These are phyloP conservation scores for Pithys albifrons DNA, from an alignment of 2,113 vertebrate species.

Conservation along the genomic window DNA sequence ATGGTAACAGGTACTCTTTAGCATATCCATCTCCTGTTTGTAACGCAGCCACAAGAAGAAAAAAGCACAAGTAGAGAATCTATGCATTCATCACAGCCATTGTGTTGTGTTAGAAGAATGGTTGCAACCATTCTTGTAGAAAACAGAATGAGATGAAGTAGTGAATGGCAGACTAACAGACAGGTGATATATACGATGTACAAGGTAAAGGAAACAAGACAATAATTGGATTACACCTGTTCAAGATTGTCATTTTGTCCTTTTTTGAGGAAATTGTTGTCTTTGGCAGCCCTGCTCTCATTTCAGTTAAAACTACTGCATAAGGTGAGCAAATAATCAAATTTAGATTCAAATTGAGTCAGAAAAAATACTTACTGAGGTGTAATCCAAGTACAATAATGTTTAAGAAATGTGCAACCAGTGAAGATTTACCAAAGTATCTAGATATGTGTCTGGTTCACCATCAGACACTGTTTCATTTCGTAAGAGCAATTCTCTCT, in stretches of 20 bases:
- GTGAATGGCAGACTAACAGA: slow-evolving; percentile 77
- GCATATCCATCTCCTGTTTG: slow-evolving; percentile 98
- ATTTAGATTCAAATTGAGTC: neutral
- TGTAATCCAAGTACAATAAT: slow-evolving; percentile 86
- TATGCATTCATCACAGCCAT: slow-evolving; percentile 96
- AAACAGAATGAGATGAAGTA: slow-evolving; percentile 80
- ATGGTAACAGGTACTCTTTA: slow-evolving; percentile 99
- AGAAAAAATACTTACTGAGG: slow-evolving; percentile 36
- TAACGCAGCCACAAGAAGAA: slow-evolving; percentile 95
- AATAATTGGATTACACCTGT: slow-evolving; percentile 82
- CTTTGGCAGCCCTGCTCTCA: neutral
- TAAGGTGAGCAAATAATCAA: neutral
- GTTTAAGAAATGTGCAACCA: slow-evolving; percentile 75
- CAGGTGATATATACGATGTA: slow-evolving; percentile 69
- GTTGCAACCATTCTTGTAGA: slow-evolving; percentile 83
- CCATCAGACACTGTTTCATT: neutral
- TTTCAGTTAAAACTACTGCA: neutral
- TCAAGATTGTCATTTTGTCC: neutral
- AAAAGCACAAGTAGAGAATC: slow-evolving; percentile 99
- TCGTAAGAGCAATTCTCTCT: neutral
- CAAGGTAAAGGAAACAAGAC: slow-evolving; percentile 61
- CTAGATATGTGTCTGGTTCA: neutral
- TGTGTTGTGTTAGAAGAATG: slow-evolving; percentile 84
- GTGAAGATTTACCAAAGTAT: neutral
- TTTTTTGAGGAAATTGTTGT: neutral